phyloP scores from a whole-genome alignment of 2,113 vertebrate species.

The Eulemur rufifrons region DNA sequence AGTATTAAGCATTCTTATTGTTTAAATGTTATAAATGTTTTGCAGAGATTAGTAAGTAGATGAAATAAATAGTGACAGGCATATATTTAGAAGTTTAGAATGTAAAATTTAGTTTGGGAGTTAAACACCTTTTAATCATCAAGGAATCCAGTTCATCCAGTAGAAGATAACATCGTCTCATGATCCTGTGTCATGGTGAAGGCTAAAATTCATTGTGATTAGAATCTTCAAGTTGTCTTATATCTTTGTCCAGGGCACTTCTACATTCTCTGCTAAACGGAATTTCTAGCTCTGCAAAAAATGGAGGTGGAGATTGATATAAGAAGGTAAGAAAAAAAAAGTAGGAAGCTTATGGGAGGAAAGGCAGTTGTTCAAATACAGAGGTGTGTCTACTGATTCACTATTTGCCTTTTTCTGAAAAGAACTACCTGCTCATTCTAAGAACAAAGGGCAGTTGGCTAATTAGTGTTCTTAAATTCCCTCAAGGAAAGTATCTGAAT shows the following conservation, averaged over 20 bases:
- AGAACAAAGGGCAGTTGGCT: neutral
- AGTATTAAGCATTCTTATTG: neutral
- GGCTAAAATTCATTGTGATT: neutral
- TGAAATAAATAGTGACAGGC: neutral
- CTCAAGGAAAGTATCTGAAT: neutral
- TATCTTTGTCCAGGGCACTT: neutral
- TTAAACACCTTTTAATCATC: neutral
- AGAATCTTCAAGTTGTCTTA: neutral
- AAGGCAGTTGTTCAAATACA: neutral
- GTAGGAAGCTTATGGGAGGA: neutral
- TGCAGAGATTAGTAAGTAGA: neutral
- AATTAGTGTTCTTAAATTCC: conserved; percentile 22
- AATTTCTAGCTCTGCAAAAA: neutral
- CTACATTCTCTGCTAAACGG: neutral
- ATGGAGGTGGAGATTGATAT: neutral
- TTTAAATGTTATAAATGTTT: neutral
- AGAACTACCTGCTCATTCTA: neutral
- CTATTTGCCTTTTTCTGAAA: neutral
- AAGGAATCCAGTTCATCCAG: neutral
- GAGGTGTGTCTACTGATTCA: conserved; percentile 16
- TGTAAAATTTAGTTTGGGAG: neutral
- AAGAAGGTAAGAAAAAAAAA: neutral
- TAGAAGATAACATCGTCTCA: neutral
- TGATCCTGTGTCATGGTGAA: neutral
- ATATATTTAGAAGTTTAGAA: neutral